Evolutionary conservation across 1,140 invertebrate species (phyloP), one percentile per base, ranked within the genome.

Genomic region (Rhynchophorus ferrugineus): DNA sequence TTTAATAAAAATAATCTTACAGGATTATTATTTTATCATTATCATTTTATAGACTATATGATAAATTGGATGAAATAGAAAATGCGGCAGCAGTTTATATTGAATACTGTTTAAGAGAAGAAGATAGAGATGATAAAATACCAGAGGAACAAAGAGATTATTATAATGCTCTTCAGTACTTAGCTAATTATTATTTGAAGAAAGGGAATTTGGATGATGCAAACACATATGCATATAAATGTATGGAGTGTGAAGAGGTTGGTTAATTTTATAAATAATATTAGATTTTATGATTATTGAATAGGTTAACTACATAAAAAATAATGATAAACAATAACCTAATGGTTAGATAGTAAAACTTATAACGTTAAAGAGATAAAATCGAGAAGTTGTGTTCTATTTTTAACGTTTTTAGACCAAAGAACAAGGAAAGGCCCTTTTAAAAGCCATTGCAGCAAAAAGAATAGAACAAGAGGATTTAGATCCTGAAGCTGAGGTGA

Each of bases 171-270:
- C 89, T 91, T 61, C 84, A 87, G 63, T 97, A 90, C 69, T 75
- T 98, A 21, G 91, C 93, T 0, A 89, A 91, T 64, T 92, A 92
- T 72, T 86, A 93, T 70, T 76, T 95, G 37, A 84, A 84, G 46
- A 83, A 82, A 58, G 84, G 77, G 2, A 73, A 89, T 38, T 76
- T 93, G 33, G 91, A 97, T 64, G 81, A 86, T 50, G 92, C 94
- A 0, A 86, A 90, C 61, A 81, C 84, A 59, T 95, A 90, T 70
- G 93, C 93, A 0, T 91, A 95, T 64, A 95, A 94, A 67, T 97
- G 93, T 71, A 75, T 95, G 37, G 84, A 91, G 61, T 87, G 84
- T 69, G 84, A 84, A 56, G 83, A 82, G 69, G 79, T 81, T n/a
- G n/a, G n/a, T n/a, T n/a, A n/a, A n/a, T n/a, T n/a, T n/a, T n/a